phyloP scores from a whole-genome alignment of 2,888 invertebrate genomes.

The Charanyca ferruginea region DNA sequence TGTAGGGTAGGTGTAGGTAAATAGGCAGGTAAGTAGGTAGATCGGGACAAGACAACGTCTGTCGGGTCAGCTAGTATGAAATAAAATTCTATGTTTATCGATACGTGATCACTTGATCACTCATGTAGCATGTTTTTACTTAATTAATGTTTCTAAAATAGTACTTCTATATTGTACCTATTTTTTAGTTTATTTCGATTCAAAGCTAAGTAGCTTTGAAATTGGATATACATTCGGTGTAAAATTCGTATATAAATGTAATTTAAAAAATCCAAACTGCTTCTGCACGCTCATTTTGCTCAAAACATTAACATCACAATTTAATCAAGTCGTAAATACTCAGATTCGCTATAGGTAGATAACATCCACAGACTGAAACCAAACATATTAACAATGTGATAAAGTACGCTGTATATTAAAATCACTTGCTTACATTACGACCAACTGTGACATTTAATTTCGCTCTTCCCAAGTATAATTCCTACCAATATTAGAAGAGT shows the following conservation, averaged over 20 bases:
- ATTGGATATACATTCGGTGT: background rate
- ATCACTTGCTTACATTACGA: constrained; percentile 53
- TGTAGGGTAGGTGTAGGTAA: too few relatives aligned
- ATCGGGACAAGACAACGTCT: too few relatives aligned
- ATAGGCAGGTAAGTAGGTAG: too few relatives aligned
- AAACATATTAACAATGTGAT: constrained; percentile 52
- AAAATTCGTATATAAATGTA: background rate
- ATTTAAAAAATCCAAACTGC: background rate
- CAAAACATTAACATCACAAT: constrained; percentile 27
- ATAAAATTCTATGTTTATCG: background rate
- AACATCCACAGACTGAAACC: constrained; percentile 28
- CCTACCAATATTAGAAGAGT: constrained; percentile 36
- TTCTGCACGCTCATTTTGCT: constrained; percentile 1
- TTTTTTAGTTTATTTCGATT: too few relatives aligned
- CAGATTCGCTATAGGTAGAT: constrained; percentile 21
- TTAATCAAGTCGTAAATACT: constrained; percentile 33
- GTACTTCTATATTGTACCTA: too few relatives aligned
- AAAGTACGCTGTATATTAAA: constrained; percentile 49
- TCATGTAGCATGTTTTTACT: background rate
- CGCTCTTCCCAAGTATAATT: constrained; percentile 36
- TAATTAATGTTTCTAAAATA: too few relatives aligned
- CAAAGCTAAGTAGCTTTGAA: too few relatives aligned
- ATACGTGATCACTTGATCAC: background rate
- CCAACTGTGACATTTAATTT: constrained; percentile 56
- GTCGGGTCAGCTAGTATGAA: too few relatives aligned